Evolutionary conservation across 2,797 vertebrate species (phyloP).

Genomic region (Ciconia nigra): DNA sequence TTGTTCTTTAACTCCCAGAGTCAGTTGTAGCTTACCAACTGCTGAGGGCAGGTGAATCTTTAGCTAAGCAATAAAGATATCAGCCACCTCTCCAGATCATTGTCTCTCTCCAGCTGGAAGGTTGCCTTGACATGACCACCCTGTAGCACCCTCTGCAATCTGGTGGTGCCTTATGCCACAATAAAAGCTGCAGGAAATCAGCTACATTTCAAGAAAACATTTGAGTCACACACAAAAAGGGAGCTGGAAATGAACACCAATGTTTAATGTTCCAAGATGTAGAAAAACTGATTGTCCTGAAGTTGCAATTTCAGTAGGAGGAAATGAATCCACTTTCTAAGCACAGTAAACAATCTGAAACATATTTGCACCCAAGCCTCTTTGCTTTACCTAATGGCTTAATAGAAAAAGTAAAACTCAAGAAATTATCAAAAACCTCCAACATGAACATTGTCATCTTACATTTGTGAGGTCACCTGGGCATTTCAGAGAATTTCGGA

Average conservation of each 20-base stretch:
- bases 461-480: not conserved
- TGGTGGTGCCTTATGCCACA: not conserved
- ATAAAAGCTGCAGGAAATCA: not conserved
- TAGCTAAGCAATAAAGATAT: not conserved
- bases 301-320: not conserved
- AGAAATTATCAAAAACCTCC: not conserved
- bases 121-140: not conserved
- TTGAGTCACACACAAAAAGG: not conserved
- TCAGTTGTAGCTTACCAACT: not conserved
- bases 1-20: not conserved
- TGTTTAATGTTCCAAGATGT: not conserved
- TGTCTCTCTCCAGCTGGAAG: not conserved
- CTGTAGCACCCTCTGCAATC: not conserved
- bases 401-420: not conserved
- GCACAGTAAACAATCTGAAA: not conserved
- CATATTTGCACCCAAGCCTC: not conserved
- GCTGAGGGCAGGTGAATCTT: not conserved
- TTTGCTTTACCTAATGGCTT: not conserved
- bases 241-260: not conserved
- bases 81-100: not conserved
- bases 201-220: not conserved
- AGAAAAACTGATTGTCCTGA: not conserved
- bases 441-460: not conserved
- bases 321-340: not conserved
- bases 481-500: not conserved